Base-by-base conservation (phyloP, 2,113 vertebrate genomes). In the Lophura nycthemera region DNA sequence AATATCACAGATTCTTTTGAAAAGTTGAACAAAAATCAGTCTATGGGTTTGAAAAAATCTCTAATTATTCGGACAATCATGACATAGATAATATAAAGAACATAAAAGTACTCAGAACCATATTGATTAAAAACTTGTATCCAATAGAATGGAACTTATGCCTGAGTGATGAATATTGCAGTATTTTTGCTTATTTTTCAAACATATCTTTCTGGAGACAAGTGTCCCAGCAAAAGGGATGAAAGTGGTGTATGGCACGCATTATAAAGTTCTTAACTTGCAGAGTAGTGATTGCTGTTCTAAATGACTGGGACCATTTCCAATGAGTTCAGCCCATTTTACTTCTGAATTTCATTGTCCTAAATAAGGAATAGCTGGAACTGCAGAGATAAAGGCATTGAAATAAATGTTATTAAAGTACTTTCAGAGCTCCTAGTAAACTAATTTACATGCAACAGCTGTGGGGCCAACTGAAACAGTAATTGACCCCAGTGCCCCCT, bases 401-500 rank as follows among this genome's bases (percentile, higher is more conserved):
- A 96, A 97, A 93, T 89, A 95, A 95, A 81, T 57, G 64, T 81
- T 93, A 64, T 84, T 89, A 47, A 91, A 94, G 73, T 70, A 67
- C 67, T 90, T 88, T 48, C 85, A 83, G 75, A 95, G 84, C 78
- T 92, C 64, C 72, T 85, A 50, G 86, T 97, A 95, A 97, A 96
- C 18, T 95, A 96, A 97, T 98, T 98, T 97, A 94, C 90, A 97
- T 96, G 92, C 96, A 95, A 94, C 75, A 93, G 81, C 92, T 92
- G 85, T 71, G 84, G 85, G 84, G 77, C 92, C 95, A 97, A 95
- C 92, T 67, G 95, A 96, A 97, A 93, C 80, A 96, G 96, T 96
- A 94, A 98, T 96, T 98, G 98, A 98, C 97, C 97, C 92, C 6
- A 30, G 76, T 77, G 91, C 82, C 86, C 54, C 82, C 73, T 85